Conservation (phyloP, 2,113 vertebrate species). For the Spizaetus ornatus region DNA sequence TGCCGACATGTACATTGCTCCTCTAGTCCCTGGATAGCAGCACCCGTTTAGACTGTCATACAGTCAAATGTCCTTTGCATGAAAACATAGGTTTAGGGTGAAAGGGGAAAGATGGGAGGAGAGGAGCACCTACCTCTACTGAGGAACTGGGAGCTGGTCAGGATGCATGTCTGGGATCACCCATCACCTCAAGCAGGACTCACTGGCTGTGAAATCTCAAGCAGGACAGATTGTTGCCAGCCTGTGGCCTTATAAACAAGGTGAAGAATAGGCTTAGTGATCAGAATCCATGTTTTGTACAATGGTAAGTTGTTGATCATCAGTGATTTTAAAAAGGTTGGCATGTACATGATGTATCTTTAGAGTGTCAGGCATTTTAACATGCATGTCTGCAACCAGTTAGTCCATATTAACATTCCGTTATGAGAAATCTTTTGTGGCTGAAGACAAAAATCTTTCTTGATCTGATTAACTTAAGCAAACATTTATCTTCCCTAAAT, state of each 20-base stretch:
- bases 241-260: background rate
- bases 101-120: background rate
- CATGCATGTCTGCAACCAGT: background rate
- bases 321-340: background rate
- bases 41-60: background rate
- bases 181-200: background rate
- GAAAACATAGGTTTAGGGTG: background rate
- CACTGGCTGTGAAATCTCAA: background rate
- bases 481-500: background rate
- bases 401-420: background rate
- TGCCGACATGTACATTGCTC: background rate
- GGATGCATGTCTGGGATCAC: background rate
- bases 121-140: rapidly evolving
- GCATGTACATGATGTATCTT: background rate
- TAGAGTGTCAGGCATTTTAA: background rate
- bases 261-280: background rate
- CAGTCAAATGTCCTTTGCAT: background rate
- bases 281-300: background rate
- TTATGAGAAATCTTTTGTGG: background rate
- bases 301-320: background rate
- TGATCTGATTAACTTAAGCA: background rate
- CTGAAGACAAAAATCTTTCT: background rate
- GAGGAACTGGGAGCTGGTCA: background rate
- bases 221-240: background rate
- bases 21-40: background rate